These are phyloP conservation scores for Dromas ardeola DNA, from an alignment of 2,113 vertebrate genomes.

Conservation along the genomic window DNA sequence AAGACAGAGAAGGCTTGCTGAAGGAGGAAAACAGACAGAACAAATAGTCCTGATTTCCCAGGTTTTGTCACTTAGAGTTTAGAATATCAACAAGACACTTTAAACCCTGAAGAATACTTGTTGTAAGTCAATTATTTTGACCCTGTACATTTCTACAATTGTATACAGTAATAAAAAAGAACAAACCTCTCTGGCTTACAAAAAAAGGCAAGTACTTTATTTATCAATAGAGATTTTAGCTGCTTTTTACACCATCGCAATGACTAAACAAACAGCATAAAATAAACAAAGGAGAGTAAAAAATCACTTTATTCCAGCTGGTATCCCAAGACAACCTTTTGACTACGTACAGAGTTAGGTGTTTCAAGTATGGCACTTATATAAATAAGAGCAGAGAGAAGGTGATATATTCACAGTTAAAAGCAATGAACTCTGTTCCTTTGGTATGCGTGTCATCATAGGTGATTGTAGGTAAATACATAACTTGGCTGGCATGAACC, in stretches of 20 bases:
- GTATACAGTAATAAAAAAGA: slow-evolving; percentile 26
- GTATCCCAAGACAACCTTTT: slow-evolving; percentile 65
- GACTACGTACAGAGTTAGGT: slow-evolving; percentile 70
- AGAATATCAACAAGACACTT: slow-evolving; percentile 22
- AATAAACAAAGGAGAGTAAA: slow-evolving; percentile 67
- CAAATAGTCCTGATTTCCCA: not conserved
- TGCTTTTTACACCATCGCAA: slow-evolving; percentile 68
- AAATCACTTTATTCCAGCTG: slow-evolving; percentile 68
- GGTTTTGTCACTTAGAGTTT: slow-evolving; percentile 12
- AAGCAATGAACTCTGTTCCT: slow-evolving; percentile 74
- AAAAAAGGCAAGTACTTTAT: slow-evolving; percentile 78
- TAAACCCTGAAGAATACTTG: slow-evolving; percentile 5
- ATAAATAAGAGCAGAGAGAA: slow-evolving; percentile 75
- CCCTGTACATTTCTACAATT: not conserved
- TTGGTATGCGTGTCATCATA: slow-evolving; percentile 75
- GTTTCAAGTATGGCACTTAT: slow-evolving; percentile 80
- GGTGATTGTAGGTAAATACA: slow-evolving; percentile 49
- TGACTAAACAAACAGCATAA: slow-evolving; percentile 62
- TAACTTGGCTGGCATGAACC: slow-evolving; percentile 41
- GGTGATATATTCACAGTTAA: slow-evolving; percentile 72
- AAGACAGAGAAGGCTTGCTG: slow-evolving; percentile 14
- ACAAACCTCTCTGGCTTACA: slow-evolving; percentile 49
- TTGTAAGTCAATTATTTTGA: slow-evolving; percentile 2
- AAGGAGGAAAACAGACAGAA: slow-evolving; percentile 13
- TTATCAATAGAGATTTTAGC: slow-evolving; percentile 61